These are phyloP conservation scores for Stichopus chloronotus DNA, from an alignment of 35 echinoderm and acorn worm genomes.

Conservation along the genomic window DNA sequence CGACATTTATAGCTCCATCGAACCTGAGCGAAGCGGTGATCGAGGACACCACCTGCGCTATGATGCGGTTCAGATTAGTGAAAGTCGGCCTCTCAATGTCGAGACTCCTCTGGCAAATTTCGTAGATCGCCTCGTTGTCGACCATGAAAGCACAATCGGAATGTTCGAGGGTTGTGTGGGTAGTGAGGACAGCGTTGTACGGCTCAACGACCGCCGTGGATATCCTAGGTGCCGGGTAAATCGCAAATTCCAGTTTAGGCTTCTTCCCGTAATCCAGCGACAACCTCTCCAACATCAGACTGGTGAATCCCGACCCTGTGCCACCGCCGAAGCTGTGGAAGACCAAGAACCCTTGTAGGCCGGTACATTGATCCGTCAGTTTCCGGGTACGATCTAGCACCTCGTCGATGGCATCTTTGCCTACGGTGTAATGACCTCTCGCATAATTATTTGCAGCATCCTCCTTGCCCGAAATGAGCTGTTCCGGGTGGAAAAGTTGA, in stretches of 20 bases:
- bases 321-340: conserved; percentile 34
- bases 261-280: conserved; percentile 34
- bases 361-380: neutral
- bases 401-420: conserved; percentile 34
- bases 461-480: conserved; percentile 51
- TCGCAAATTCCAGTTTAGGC: neutral
- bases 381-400: conserved; percentile 29
- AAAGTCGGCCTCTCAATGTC: conserved; percentile 26
- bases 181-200: conserved; percentile 18
- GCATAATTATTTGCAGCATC: conserved; percentile 61
- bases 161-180: conserved; percentile 19
- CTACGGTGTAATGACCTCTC: conserved; percentile 42
- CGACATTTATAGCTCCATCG: conserved; percentile 26
- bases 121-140: conserved; percentile 18
- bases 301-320: conserved; percentile 26
- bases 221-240: conserved; percentile 26
- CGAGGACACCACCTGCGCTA: conserved; percentile 18
- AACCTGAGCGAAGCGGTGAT: conserved; percentile 1
- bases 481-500: conserved; percentile 53
- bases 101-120: conserved; percentile 25
- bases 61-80: conserved; percentile 14
- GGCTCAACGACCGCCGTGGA: conserved; percentile 12
- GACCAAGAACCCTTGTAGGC: conserved; percentile 25
- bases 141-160: conserved; percentile 33
- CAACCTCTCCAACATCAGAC: neutral